A percentile compares a stretch with the other conserved stretches of the same genome.
These are phyloP conservation scores for Plebejus anna DNA, from an alignment of 2,888 invertebrate species.

Conservation along the genomic window DNA sequence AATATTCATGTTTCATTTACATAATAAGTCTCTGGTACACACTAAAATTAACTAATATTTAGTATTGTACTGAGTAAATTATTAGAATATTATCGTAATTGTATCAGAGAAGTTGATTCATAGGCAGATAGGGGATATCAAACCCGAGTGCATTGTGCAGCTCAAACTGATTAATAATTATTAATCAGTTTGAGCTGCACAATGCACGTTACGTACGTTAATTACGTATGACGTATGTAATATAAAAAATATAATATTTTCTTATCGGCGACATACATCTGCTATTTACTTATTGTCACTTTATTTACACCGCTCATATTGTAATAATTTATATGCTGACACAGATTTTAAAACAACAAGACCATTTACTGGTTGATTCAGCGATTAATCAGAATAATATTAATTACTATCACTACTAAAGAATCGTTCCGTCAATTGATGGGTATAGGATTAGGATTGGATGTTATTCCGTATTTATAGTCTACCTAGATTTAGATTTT, in stretches of 20 bases:
- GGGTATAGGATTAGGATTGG: too few species aligned
- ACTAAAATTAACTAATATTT: not conserved
- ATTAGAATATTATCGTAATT: too few species aligned
- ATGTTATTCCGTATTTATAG: not conserved
- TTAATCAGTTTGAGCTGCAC: not conserved
- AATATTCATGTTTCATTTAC: constrained; percentile 4
- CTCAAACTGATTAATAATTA: not conserved
- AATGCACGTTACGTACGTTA: too few species aligned
- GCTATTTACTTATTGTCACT: constrained; percentile 2
- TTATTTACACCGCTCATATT: not conserved
- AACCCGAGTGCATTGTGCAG: not conserved
- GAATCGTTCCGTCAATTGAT: not conserved
- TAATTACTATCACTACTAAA: not conserved
- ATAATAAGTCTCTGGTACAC: not conserved
- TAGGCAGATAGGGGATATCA: too few species aligned
- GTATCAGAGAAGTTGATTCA: too few species aligned
- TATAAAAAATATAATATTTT: not conserved
- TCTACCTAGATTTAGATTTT: not conserved
- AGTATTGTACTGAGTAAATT: too few species aligned
- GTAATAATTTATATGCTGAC: not conserved
- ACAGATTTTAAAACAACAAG: constrained; percentile 11
- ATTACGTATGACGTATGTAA: not conserved
- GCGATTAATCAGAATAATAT: not conserved
- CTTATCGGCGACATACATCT: constrained; percentile 3
- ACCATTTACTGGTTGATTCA: not conserved